These are phyloP conservation scores for Acanthosepion lycidas DNA, from an alignment of 2,888 invertebrate genomes.

Conservation along the genomic window DNA sequence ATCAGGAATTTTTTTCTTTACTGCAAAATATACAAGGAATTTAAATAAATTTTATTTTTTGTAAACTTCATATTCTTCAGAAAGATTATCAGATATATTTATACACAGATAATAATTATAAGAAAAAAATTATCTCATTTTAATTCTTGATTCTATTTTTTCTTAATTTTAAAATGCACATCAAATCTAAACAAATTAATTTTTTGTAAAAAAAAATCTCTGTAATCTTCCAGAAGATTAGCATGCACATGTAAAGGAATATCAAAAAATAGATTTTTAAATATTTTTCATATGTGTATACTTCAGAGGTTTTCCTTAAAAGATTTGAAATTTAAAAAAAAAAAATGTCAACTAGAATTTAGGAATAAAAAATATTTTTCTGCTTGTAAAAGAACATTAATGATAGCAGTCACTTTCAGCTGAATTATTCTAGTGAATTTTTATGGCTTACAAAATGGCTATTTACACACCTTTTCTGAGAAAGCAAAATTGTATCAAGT, in stretches of 20 bases:
- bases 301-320: not conserved
- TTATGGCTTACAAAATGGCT: not conserved
- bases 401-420: slow-evolving; percentile 13
- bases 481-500: not conserved
- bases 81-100: slow-evolving; percentile 4
- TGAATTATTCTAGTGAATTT: not conserved
- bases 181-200: not conserved
- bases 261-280: not conserved
- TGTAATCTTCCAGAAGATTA: not conserved
- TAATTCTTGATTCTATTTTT: not conserved
- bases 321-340: not conserved
- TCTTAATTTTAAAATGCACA: not conserved
- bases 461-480: not conserved
- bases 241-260: not conserved
- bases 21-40: not conserved
- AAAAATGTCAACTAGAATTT: not conserved
- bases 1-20: not conserved
- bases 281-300: not conserved
- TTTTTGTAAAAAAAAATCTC: not conserved
- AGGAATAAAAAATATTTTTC: not conserved
- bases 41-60: not conserved
- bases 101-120: not conserved
- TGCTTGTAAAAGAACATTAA: slow-evolving; percentile 12
- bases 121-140: not conserved
- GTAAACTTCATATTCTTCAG: not conserved